Conservation (phyloP, 2,888 invertebrate genomes). For the Halictus quadricinctus region DNA sequence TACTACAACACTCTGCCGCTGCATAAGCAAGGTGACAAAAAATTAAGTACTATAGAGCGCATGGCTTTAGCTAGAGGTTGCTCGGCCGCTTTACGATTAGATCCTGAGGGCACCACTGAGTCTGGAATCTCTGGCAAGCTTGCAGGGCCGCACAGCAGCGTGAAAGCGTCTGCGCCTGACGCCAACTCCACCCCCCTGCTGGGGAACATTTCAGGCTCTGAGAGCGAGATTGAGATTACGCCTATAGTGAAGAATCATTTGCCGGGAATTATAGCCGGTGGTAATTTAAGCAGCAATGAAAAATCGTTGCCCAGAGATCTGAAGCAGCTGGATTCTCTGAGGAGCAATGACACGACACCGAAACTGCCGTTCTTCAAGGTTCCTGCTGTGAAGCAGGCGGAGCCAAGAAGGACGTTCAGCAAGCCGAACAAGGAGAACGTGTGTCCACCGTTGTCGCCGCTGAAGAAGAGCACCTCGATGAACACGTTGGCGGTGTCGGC, state of each 20-base stretch:
- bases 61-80: slow-evolving; percentile 83
- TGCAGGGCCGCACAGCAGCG: slow-evolving; percentile 50
- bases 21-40: slow-evolving; percentile 83
- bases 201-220: slow-evolving; percentile 72
- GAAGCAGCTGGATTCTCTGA: slow-evolving; percentile 32
- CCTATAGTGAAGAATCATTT: slow-evolving; percentile 78
- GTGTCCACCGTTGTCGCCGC: slow-evolving; percentile 48
- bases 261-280: slow-evolving; percentile 70
- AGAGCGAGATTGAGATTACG: slow-evolving; percentile 79
- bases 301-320: slow-evolving; percentile 38
- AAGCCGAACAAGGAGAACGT: slow-evolving; percentile 47
- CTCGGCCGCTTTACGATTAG: slow-evolving; percentile 80
- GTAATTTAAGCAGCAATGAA: slow-evolving; percentile 63
- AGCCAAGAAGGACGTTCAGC: slow-evolving; percentile 41
- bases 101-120: slow-evolving; percentile 82
- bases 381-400: slow-evolving; percentile 61
- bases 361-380: slow-evolving; percentile 65
- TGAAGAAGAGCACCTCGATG: slow-evolving; percentile 80
- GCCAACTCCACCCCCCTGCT: slow-evolving; percentile 76
- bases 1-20: slow-evolving; percentile 85
- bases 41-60: slow-evolving; percentile 86
- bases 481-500: slow-evolving; percentile 71
- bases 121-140: slow-evolving; percentile 62
- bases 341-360: slow-evolving; percentile 48
- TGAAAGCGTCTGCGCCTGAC: slow-evolving; percentile 69